Evolutionary conservation across 2,797 vertebrate genomes (phyloP), one percentile per base, ranked within the genome.

Genomic region (Alauda arvensis): DNA sequence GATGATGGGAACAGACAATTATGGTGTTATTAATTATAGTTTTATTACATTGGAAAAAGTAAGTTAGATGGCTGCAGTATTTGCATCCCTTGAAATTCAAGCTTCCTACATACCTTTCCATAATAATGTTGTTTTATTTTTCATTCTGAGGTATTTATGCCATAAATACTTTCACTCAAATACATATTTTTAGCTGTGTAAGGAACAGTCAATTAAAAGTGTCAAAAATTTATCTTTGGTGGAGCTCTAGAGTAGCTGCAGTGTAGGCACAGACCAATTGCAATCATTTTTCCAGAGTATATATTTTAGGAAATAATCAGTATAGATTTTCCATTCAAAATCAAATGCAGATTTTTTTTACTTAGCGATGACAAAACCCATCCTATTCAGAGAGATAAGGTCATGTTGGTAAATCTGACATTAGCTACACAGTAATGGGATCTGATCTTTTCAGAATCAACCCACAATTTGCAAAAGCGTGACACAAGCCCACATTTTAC

Each of bases 251-350:
- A 34, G 37, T 31, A 87, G 60, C 34, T 55, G 20, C 33, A 62
- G 31, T 26, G 15, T 9, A 55, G 31, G 18, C 34, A 45, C 8
- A 34, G 57, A 51, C 13, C 57, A 79, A 31, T 6, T 84, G 31
- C 37, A 68, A 61, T 40, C 14, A 29, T 29, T 70, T 37, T 16
- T 51, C 10, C 34, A 66, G 40, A 51, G 9, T 23, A 65, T 18
- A 6, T 63, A 60, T 53, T 83, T 88, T 71, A 61, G 80, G 45
- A 67, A 48, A 83, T 55, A 86, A 81, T 56, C 75, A 62, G 49
- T 66, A n/a, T 25, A 60, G 56, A 81, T 65, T 77, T 87, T 71
- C 61, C 26, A 20, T 88, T 85, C 69, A 91, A 88, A 95, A 87
- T 55, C 46, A 75, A 76, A 59, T 17, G 9, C 9, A 70, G 10